Percentiles rank a stretch among this genome's conserved stretches.
Conservation (phyloP, 2,797 vertebrate genomes). For the Pangasius larnaudii region DNA sequence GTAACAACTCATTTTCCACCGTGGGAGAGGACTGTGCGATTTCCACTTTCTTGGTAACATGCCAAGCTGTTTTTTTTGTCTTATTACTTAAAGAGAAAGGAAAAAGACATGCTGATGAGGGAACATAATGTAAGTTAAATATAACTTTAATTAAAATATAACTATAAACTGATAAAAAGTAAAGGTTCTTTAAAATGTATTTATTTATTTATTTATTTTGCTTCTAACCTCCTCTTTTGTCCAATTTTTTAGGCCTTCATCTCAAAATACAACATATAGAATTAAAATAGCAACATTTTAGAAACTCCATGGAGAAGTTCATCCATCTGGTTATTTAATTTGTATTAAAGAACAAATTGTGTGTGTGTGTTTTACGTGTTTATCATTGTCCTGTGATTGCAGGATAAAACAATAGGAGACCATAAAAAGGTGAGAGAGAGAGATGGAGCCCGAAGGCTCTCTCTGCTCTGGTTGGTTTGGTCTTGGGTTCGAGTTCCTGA, state of each 20-base stretch:
- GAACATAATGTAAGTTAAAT: not conserved
- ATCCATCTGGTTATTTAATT: not conserved
- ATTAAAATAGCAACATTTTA: not conserved
- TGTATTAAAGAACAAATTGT: not conserved
- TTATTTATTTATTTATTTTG: no score
- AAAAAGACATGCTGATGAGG: not conserved
- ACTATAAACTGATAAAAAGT: not conserved
- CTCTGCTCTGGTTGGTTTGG: constrained; percentile 37
- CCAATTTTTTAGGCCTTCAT: not conserved
- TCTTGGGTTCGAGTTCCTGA: constrained; percentile 23
- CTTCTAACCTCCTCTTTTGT: not conserved
- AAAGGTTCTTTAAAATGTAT: not conserved
- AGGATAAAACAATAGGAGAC: constrained; percentile 81
- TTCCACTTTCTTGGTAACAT: not conserved
- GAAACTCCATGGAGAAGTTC: not conserved
- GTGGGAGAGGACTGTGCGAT: not conserved
- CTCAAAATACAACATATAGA: not conserved
- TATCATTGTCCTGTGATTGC: constrained; percentile 79
- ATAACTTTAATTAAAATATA: no score
- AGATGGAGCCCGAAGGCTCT: not conserved
- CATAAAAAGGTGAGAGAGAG: constrained; percentile 39
- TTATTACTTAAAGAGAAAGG: not conserved
- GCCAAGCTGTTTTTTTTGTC: not conserved
- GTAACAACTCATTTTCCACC: no score
- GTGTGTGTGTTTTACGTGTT: constrained; percentile 30